These are phyloP conservation scores for Mylabris sibirica DNA, from an alignment of 2,888 invertebrate genomes.

Conservation along the genomic window DNA sequence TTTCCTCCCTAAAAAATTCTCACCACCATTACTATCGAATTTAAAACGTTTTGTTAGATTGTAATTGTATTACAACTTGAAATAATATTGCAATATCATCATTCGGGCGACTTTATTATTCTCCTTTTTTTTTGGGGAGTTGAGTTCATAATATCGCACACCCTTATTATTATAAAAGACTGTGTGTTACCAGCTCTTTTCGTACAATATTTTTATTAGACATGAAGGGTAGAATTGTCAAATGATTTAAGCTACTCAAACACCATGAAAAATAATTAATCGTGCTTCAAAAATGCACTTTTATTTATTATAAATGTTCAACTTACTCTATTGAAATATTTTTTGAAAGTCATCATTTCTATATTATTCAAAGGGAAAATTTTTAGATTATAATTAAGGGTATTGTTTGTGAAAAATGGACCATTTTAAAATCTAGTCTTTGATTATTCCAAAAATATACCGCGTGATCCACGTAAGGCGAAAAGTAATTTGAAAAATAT, in stretches of 20 bases:
- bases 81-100: conserved; percentile 1
- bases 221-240: conserved; percentile 51
- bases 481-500: too few relatives aligned
- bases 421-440: neutral
- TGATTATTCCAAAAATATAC: too few relatives aligned
- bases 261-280: conserved; percentile 63
- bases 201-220: conserved; percentile 29
- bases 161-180: conserved; percentile 45
- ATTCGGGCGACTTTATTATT: conserved; percentile 23
- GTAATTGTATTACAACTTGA: neutral
- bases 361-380: neutral
- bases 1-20: neutral
- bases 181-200: neutral
- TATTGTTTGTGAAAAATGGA: conserved; percentile 6
- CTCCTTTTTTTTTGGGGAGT: conserved; percentile 27
- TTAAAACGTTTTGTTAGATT: neutral
- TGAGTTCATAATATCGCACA: conserved; percentile 51
- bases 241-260: conserved; percentile 56
- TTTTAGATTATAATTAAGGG: neutral
- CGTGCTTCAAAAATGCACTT: conserved; percentile 57
- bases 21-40: neutral
- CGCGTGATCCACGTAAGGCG: too few relatives aligned
- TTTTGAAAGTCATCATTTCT: conserved; percentile 45
- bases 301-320: conserved; percentile 45
- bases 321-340: conserved; percentile 20